Conservation (phyloP, 2,113 vertebrate genomes). For the Entelurus aequoreus region DNA sequence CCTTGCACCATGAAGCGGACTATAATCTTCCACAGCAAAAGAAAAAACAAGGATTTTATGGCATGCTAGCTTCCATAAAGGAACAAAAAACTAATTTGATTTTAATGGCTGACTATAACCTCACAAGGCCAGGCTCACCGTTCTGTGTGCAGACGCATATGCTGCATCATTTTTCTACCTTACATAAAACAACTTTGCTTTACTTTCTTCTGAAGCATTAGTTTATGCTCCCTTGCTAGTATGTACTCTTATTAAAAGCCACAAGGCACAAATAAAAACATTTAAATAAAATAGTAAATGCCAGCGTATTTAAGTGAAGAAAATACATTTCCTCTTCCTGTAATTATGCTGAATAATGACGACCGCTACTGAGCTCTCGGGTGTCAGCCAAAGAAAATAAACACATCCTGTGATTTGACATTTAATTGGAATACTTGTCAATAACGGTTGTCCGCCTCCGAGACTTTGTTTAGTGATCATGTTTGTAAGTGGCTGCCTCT, state of each 20-base stretch:
- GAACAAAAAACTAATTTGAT: neutral
- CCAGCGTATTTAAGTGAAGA: too few species aligned
- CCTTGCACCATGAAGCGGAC: neutral
- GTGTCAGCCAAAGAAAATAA: slow-evolving; percentile 12
- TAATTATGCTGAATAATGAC: too few species aligned
- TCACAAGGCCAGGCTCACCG: neutral
- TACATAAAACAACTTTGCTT: too few species aligned
- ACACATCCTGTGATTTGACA: slow-evolving; percentile 16
- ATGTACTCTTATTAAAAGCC: too few species aligned
- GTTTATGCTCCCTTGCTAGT: too few species aligned
- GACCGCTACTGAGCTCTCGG: too few species aligned
- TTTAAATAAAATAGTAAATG: too few species aligned
- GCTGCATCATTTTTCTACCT: too few species aligned
- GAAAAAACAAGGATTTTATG: neutral
- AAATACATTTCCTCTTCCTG: too few species aligned
- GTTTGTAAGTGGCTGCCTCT: slow-evolving; percentile 49
- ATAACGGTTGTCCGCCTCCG: slow-evolving; percentile 25
- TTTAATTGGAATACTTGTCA: slow-evolving; percentile 38
- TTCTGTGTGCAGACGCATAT: neutral
- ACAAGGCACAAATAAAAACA: too few species aligned
- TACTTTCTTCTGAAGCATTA: too few species aligned
- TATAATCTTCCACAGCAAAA: neutral
- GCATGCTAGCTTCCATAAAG: neutral
- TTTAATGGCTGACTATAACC: neutral
- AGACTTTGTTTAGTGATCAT: slow-evolving; percentile 35